Conservation (phyloP, 2,113 vertebrate species). For the Phaethon lepturus region DNA sequence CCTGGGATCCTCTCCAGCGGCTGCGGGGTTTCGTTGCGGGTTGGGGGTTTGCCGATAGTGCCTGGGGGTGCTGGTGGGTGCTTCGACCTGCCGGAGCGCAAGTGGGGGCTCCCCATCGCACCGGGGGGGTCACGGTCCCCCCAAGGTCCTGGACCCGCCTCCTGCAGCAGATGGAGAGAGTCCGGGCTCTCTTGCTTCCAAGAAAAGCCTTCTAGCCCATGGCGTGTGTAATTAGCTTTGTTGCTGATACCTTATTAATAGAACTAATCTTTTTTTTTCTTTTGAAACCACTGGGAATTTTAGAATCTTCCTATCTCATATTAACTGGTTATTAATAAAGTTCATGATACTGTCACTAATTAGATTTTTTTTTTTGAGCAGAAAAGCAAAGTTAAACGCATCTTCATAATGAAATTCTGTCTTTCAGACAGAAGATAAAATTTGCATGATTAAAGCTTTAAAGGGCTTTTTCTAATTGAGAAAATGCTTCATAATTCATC, state of each 20-base stretch:
- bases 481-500: conserved; percentile 3
- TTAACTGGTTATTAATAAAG: conserved; percentile 25
- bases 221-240: neutral
- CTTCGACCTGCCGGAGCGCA: neutral
- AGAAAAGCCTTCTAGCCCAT: neutral
- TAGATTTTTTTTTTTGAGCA: neutral
- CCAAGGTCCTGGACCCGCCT: neutral
- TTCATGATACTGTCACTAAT: neutral
- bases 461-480: conserved; percentile 26
- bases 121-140: neutral
- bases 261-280: neutral
- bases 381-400: neutral
- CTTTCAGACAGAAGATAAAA: conserved; percentile 2
- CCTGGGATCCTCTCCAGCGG: neutral
- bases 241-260: neutral
- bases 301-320: neutral
- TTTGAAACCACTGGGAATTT: neutral
- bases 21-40: neutral
- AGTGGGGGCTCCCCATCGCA: accelerated
- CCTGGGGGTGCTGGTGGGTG: neutral
- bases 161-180: neutral
- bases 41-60: neutral
- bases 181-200: neutral
- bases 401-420: neutral
- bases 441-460: conserved; percentile 43